These are phyloP conservation scores for Melanotaenia maccullochi DNA, from an alignment of 2,797 vertebrate genomes.

Conservation along the genomic window DNA sequence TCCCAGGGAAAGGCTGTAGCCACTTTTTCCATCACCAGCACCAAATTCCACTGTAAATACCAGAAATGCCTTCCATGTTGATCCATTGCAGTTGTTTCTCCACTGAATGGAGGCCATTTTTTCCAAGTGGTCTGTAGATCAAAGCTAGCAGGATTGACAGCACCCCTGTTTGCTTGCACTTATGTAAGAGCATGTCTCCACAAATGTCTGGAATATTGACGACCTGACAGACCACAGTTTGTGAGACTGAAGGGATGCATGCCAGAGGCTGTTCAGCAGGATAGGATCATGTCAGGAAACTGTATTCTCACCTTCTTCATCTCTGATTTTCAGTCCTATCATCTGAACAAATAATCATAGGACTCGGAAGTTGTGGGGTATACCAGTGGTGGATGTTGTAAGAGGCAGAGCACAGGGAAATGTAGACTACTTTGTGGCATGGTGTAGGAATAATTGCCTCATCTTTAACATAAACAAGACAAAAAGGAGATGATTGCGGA, in stretches of 20 bases:
- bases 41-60: slow-evolving; percentile 25
- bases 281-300: not conserved
- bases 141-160: not conserved
- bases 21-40: slow-evolving; percentile 16
- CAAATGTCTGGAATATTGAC: not conserved
- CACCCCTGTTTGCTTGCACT: not conserved
- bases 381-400: not conserved
- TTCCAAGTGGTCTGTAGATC: not conserved
- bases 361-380: not conserved
- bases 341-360: no score
- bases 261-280: not conserved
- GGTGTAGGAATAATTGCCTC: not conserved
- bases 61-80: not conserved
- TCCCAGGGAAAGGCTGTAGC: slow-evolving; percentile 28
- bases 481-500: no score
- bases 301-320: no score
- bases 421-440: not conserved
- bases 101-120: not conserved
- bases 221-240: not conserved
- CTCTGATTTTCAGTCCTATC: no score
- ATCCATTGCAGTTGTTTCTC: not conserved
- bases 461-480: not conserved
- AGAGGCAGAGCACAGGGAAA: not conserved
- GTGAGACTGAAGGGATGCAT: not conserved
- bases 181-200: not conserved